Evolutionary conservation across 1,140 invertebrate species (phyloP), one percentile per base, ranked within the genome.

Genomic region (Paraescarpia echinospica): DNA sequence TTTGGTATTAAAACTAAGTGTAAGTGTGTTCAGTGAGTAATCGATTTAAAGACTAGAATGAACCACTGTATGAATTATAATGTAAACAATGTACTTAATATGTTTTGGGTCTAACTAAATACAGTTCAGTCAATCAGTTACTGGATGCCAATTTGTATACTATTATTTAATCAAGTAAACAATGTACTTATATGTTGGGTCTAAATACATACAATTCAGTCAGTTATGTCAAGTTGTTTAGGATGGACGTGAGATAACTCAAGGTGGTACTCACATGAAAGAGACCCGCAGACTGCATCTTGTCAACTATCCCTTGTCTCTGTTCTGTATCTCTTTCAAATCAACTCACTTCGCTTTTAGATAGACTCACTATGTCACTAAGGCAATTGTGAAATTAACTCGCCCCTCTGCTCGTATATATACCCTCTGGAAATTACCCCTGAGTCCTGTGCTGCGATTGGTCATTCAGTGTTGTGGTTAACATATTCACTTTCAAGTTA

Each of bases 181-280:
- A 4, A 4, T 41, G 41, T 41, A 6, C n/a, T 6, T 41, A 41
- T 41, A 41, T 41, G 41, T 12, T 41, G 12, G 41, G 41, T 41
- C 4, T 41, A 41, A 41, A 41, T 41, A 41, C 41, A 41, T 4
- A 41, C 12, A 12, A 41, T 41, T 41, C 12, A 41, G 12, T 12
- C 41, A 41, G 12, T 41, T 12, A 41, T 4, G 22, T 18, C 14
- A 77, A 77, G 22, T 77, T 77, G 27, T 77, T 77, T 77, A 0
- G 0, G 59, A 77, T 77, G 9, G 8, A 18, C 22, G 18, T 77
- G 59, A 77, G 22, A 77, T 31, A 77, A 31, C 59, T 77, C 59
- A 77, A 77, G 59, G 59, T 77, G 59, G 59, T 77, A 77, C 59
- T 77, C 59, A 77, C 59, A 77, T 77, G 59, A 77, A 77, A 77